Percentiles rank a stretch among this genome's conserved stretches.
Conservation (phyloP, 2,113 vertebrate genomes). For the Perognathus longimembris region DNA sequence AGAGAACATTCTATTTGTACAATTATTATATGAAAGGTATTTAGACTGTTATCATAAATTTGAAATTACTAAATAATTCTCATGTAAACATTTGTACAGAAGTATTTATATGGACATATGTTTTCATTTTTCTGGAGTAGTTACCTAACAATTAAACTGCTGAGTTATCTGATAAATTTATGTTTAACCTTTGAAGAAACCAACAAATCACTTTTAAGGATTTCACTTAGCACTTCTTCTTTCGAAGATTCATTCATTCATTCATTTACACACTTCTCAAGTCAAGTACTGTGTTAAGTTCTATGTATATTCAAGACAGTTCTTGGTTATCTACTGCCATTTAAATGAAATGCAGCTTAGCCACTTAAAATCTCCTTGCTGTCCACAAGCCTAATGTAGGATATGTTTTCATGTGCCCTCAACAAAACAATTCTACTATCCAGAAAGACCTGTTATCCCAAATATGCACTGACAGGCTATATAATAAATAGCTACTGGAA, state of each 20-base stretch:
- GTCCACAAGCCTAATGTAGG: neutral
- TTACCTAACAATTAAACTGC: neutral
- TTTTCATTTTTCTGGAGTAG: constrained; percentile 32
- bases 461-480: neutral
- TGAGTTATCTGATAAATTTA: neutral
- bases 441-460: neutral
- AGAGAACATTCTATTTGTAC: neutral
- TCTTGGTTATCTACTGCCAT: constrained; percentile 8
- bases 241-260: constrained; percentile 7
- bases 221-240: neutral
- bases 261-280: neutral
- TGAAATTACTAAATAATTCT: neutral
- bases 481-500: neutral
- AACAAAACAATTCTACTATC: neutral
- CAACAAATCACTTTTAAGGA: constrained; percentile 39
- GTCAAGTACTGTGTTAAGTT: neutral
- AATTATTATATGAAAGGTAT: neutral
- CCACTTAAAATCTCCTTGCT: constrained; percentile 45
- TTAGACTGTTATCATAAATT: neutral
- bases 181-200: constrained; percentile 31
- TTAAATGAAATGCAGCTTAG: constrained; percentile 29
- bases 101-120: neutral
- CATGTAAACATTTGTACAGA: neutral
- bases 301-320: neutral
- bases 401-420: neutral